Evolutionary conservation across 2,113 vertebrate species (phyloP).

Genomic region (Alethe diademata): DNA sequence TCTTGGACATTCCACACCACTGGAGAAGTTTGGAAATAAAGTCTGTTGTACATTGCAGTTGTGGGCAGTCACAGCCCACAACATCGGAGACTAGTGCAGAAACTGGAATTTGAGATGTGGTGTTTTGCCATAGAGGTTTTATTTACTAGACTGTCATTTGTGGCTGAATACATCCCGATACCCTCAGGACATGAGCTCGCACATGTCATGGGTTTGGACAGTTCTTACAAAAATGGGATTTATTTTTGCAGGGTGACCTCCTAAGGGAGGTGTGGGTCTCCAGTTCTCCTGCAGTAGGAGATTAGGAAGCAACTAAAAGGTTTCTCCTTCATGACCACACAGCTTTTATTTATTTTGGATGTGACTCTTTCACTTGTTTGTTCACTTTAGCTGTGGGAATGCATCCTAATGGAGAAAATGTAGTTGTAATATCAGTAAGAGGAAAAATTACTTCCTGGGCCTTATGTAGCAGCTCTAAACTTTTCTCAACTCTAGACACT

Average conservation of each 20-base stretch:
- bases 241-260: neutral
- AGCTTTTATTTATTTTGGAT: neutral
- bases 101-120: neutral
- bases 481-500: neutral
- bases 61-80: neutral
- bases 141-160: neutral
- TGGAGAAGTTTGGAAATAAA: neutral
- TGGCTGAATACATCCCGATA: neutral
- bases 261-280: neutral
- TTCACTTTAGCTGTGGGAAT: neutral
- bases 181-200: neutral
- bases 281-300: neutral
- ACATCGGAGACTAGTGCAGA: neutral
- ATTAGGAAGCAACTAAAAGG: neutral
- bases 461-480: neutral
- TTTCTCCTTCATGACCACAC: neutral
- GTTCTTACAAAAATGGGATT: neutral
- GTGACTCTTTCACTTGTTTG: neutral
- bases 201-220: neutral
- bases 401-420: neutral
- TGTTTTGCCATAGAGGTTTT: neutral
- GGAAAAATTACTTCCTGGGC: neutral
- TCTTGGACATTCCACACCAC: neutral
- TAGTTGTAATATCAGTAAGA: neutral
- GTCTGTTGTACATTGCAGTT: accelerated